phyloP scores from a whole-genome alignment of 2,888 invertebrate species.

The Oxyteleia sp. region DNA sequence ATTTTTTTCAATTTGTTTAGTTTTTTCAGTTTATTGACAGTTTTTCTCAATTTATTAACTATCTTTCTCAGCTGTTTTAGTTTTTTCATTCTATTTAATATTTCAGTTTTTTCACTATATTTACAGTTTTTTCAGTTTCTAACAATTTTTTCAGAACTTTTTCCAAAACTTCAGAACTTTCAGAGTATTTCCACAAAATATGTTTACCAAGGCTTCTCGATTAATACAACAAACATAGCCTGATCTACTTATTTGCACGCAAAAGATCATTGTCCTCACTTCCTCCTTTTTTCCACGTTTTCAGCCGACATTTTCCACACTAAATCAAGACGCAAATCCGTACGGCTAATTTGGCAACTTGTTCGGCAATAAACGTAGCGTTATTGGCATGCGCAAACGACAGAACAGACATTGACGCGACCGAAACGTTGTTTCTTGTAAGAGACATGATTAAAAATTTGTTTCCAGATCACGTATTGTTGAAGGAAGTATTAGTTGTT shows the following conservation, averaged over 20 bases:
- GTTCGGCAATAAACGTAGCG: slow-evolving; percentile 56
- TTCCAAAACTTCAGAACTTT: no score
- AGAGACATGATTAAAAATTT: slow-evolving; percentile 61
- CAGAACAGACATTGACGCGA: slow-evolving; percentile 18
- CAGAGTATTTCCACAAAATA: neutral
- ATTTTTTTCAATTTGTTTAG: no score
- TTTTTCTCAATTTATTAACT: no score
- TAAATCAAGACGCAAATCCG: slow-evolving; percentile 44
- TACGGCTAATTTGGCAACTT: slow-evolving; percentile 47
- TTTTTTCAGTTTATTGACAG: no score
- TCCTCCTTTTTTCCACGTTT: slow-evolving; percentile 39
- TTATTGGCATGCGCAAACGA: slow-evolving; percentile 32
- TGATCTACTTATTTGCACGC: slow-evolving; percentile 10
- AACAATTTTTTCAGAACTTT: no score
- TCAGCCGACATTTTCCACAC: slow-evolving; percentile 16
- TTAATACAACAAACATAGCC: neutral
- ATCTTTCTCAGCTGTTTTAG: no score
- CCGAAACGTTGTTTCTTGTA: slow-evolving; percentile 66
- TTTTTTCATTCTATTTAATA: no score
- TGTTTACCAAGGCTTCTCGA: no score
- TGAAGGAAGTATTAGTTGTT: slow-evolving; percentile 68
- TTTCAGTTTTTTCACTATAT: no score
- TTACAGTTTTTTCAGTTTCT: no score
- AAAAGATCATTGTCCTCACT: slow-evolving; percentile 1
- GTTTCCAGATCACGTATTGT: slow-evolving; percentile 65